phyloP scores from a whole-genome alignment of 2,888 invertebrate species.

The Tuta absoluta region DNA sequence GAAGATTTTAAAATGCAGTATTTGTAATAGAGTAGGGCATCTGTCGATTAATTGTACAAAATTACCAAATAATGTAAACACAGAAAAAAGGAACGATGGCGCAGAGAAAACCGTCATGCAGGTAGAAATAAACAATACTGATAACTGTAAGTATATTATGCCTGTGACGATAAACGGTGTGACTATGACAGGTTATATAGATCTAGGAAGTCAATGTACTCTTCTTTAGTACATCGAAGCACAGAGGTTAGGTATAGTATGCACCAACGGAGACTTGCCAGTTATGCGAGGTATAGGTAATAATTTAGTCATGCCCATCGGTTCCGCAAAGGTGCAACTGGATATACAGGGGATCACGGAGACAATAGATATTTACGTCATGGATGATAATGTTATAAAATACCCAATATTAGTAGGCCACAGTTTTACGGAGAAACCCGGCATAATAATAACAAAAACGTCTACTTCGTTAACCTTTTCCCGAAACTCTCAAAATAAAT shows the following conservation, averaged over 20 bases:
- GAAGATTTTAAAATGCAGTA: conserved; percentile 20
- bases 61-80: background rate
- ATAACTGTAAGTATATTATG: conserved; percentile 30
- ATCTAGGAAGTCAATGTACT: conserved; percentile 34
- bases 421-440: conserved; percentile 22
- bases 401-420: conserved; percentile 20
- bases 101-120: background rate
- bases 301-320: conserved; percentile 23
- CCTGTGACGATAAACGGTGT: conserved; percentile 24
- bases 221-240: conserved; percentile 23
- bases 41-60: conserved; percentile 12
- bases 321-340: background rate
- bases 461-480: background rate
- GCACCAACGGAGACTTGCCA: conserved; percentile 18
- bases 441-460: conserved; percentile 21
- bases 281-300: conserved; percentile 29
- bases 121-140: background rate
- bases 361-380: conserved; percentile 1
- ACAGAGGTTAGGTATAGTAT: conserved; percentile 7
- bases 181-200: conserved; percentile 25
- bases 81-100: background rate
- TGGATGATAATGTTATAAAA: conserved; percentile 15
- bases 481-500: background rate
- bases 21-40: conserved; percentile 26
- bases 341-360: conserved; percentile 22